Evolutionary conservation across 2,113 vertebrate species (phyloP).

Genomic region (Burhinus oedicnemus): DNA sequence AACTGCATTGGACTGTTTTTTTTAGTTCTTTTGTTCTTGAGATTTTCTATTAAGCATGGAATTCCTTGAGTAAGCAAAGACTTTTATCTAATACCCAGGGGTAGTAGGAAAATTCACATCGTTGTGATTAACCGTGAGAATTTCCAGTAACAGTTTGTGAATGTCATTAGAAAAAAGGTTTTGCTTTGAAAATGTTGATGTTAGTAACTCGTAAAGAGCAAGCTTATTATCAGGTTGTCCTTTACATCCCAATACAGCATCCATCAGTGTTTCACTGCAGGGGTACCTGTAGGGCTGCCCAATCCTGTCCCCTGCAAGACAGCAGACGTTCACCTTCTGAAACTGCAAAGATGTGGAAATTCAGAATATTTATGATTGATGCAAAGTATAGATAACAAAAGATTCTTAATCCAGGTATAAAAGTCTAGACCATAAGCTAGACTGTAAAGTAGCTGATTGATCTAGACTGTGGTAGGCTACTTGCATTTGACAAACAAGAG

Average conservation of each 20-base stretch:
- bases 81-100: background rate
- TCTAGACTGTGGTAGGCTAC: background rate
- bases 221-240: background rate
- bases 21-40: constrained; percentile 54
- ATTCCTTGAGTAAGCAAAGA: constrained; percentile 44
- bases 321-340: background rate
- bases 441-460: background rate
- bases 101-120: background rate
- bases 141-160: background rate
- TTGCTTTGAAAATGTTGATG: background rate
- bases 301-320: background rate
- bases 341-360: background rate
- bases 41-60: constrained; percentile 31
- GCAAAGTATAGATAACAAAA: background rate
- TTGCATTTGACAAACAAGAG: background rate
- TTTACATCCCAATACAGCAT: background rate
- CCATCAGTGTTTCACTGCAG: background rate
- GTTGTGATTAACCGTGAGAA: constrained; percentile 3
- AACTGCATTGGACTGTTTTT: background rate
- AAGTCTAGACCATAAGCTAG: background rate
- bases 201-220: background rate
- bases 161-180: background rate
- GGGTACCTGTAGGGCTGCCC: background rate
- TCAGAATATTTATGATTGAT: background rate
- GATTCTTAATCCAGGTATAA: background rate